Percentiles rank a stretch among this genome's conserved stretches.
Conservation (phyloP, 2,797 vertebrate genomes). For the Hydrolagus colliei region DNA sequence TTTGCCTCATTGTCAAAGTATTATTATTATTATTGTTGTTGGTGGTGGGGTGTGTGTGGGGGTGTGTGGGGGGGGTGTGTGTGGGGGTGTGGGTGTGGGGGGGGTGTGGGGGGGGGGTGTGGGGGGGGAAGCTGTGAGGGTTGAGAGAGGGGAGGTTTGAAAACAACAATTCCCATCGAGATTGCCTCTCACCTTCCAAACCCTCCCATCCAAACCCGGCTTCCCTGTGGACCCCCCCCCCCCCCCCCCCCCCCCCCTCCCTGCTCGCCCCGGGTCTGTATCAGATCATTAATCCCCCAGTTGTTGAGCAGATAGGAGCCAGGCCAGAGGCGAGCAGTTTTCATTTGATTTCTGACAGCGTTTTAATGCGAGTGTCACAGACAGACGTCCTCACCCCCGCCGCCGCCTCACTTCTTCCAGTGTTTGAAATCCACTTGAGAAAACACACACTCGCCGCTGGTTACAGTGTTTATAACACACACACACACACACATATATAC, state of each 20-base stretch:
- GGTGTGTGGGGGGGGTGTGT: too few species aligned
- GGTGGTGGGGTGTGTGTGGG: too few species aligned
- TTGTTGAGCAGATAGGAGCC: background rate
- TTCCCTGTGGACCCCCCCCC: background rate
- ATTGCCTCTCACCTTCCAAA: conserved; percentile 41
- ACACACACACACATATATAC: background rate
- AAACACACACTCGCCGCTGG: background rate
- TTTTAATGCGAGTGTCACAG: background rate
- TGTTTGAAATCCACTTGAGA: background rate
- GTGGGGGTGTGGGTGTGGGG: too few species aligned
- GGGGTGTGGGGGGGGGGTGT: too few species aligned
- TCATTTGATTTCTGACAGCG: background rate
- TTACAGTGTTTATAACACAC: background rate
- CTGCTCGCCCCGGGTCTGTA: background rate
- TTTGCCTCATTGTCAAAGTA: too few species aligned
- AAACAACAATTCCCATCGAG: too few species aligned
- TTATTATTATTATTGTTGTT: too few species aligned
- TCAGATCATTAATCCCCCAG: background rate
- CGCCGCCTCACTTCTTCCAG: background rate
- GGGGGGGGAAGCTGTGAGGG: too few species aligned
- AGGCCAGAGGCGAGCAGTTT: conserved; percentile 7
- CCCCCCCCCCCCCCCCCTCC: conserved; percentile 23
- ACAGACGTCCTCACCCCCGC: background rate
- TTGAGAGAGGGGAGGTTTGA: too few species aligned
- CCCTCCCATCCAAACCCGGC: conserved; percentile 27